Base-by-base conservation (phyloP, 2,888 invertebrate genomes). In the Gandaritis pyraliata region DNA sequence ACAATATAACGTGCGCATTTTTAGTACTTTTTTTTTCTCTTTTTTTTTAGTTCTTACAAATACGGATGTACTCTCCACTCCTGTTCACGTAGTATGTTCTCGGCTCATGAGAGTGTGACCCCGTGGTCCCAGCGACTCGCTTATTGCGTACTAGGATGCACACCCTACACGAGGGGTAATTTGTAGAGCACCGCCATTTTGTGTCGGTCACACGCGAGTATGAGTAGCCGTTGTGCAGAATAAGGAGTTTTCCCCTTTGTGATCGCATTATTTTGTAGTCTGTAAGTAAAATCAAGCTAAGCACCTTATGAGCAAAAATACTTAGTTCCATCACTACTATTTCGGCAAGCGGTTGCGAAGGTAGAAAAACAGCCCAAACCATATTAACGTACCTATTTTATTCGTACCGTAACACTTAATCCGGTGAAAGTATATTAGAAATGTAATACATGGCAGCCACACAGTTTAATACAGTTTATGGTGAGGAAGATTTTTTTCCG, bases 171-270 rank as follows among this genome's bases (percentile, higher is more conserved):
- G 11, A 5, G 0, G 30, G 47, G 33, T 50, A 56, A 30, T 49
- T 56, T 11, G 58, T 57, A 0, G 66, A 67, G 43, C 64, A 67
- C 2, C 58, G 49, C 66, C 66, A 64, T 46, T 39, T 39, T 4
- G 10, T 6, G 1, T n/a, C 18, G 12, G 47, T 45, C n/a, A 48
- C 5, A 2, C 45, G 51, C 11, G 49, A 48, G 46, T 57, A 64
- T 0, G 60, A 57, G 41, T 57, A 64, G n/a, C 50, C 60, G 7
- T 64, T 47, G 53, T 46, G 33, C 1, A 64, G 49, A 15, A 64
- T 51, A 23, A 64, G 39, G 12, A 13, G n/a, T 10, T 18, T 51
- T n/a, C 62, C 62, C 51, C 53, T 54, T 15, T 58, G 53, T 8
- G 54, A 65, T 43, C 4, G 13, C 11, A 61, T 33, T n/a, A 50